A percentile compares a stretch with the other conserved stretches of the same genome.
These are phyloP conservation scores for Monopis laevigella DNA, from an alignment of 2,888 invertebrate species.

Conservation along the genomic window DNA sequence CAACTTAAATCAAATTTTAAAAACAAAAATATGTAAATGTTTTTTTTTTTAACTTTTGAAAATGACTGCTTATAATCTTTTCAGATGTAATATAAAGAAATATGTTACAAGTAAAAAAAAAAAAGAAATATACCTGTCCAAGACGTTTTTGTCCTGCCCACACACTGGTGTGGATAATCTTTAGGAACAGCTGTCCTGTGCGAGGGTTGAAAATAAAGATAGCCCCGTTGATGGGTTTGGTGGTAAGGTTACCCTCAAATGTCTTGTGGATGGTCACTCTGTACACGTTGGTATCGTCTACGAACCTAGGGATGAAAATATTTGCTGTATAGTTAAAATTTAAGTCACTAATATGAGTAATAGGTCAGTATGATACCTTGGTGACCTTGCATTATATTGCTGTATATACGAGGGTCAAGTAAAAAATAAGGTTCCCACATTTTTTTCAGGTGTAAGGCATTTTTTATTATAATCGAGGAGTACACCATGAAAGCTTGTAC, in stretches of 20 bases:
- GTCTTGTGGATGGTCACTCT: constrained; percentile 99
- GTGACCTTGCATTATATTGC: too few species aligned
- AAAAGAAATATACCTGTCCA: constrained; percentile 74
- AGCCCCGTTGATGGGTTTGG: constrained; percentile 99
- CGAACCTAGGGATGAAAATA: constrained; percentile 71
- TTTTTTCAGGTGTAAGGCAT: too few species aligned
- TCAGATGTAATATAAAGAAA: too few species aligned
- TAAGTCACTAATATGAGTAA: neutral
- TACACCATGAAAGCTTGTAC: too few species aligned
- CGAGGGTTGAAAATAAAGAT: constrained; percentile 99
- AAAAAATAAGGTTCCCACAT: too few species aligned
- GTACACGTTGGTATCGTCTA: constrained; percentile 99
- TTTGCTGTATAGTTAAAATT: neutral
- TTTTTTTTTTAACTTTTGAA: too few species aligned
- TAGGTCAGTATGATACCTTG: too few species aligned
- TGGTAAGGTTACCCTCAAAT: constrained; percentile 98
- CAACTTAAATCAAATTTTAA: too few species aligned
- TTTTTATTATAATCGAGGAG: too few species aligned
- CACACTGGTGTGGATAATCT: constrained; percentile 99
- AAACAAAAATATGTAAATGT: too few species aligned
- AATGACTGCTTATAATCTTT: too few species aligned
- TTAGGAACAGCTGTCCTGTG: constrained; percentile 98
- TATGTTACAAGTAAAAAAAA: neutral
- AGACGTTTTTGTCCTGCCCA: constrained; percentile 99
- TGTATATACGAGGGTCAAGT: too few species aligned